Conservation (phyloP, 2,797 vertebrate genomes). For the Pseudomugil gertrudae region DNA sequence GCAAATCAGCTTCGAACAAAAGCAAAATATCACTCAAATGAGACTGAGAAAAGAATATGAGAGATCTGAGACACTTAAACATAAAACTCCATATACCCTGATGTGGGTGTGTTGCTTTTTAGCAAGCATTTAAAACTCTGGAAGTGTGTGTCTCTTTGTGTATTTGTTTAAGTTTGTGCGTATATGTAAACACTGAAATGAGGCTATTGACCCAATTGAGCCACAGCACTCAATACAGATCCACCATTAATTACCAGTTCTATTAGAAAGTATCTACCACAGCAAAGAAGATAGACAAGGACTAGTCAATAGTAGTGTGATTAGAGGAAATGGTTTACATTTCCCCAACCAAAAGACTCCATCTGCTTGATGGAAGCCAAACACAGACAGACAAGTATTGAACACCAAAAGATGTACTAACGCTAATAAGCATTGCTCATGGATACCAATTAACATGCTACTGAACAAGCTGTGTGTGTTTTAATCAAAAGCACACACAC, state of each 20-base stretch:
- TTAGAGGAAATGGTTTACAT: slow-evolving; percentile 56
- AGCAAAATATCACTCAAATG: slow-evolving; percentile 14
- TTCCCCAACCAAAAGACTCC: slow-evolving; percentile 29
- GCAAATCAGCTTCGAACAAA: slow-evolving; percentile 42
- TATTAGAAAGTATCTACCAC: slow-evolving; percentile 60
- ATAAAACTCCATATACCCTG: slow-evolving; percentile 9
- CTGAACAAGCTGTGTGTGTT: slow-evolving; percentile 4
- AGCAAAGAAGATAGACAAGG: slow-evolving; percentile 39
- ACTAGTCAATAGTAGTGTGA: slow-evolving; percentile 54
- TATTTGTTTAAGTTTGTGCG: background rate
- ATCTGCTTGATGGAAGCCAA: slow-evolving; percentile 39
- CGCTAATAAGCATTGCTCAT: slow-evolving; percentile 24
- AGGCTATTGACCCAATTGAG: slow-evolving; percentile 48
- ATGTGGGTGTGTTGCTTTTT: background rate
- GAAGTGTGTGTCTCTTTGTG: background rate
- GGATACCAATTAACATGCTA: slow-evolving; percentile 5
- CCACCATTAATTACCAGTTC: slow-evolving; percentile 69
- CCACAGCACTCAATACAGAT: slow-evolving; percentile 56
- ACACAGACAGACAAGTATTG: slow-evolving; percentile 7
- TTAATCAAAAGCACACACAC: background rate
- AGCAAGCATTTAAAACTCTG: slow-evolving; percentile 13
- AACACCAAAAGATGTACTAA: slow-evolving; percentile 31
- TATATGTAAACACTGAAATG: slow-evolving; percentile 32
- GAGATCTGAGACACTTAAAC: background rate
- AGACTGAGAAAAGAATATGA: slow-evolving; percentile 14